Conservation (phyloP, 1,140 invertebrate species). For the Bombus pyrosoma region DNA sequence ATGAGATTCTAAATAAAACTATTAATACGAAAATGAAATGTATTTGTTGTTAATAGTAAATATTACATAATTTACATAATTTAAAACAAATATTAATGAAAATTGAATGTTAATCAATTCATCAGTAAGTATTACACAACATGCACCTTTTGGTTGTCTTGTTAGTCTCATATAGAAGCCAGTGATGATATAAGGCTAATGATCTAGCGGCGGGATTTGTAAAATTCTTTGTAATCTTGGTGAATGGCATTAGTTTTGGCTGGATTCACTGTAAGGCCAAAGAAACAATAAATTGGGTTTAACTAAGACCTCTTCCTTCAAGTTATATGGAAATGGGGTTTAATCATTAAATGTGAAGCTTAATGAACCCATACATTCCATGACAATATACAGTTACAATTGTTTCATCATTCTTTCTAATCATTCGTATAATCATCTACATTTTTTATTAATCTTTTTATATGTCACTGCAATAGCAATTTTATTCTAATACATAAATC, state of each 20-base stretch:
- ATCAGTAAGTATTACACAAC: slow-evolving; percentile 53
- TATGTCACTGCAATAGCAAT: neutral
- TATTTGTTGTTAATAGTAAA: slow-evolving; percentile 5
- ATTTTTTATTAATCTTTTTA: neutral
- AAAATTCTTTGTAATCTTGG: slow-evolving; percentile 83
- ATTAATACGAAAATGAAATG: neutral
- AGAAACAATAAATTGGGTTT: slow-evolving; percentile 78
- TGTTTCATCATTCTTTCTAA: slow-evolving; percentile 15
- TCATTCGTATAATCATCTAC: slow-evolving; percentile 20
- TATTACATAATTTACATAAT: neutral
- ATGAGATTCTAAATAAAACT: neutral
- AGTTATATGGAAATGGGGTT: slow-evolving; percentile 58
- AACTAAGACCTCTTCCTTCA: slow-evolving; percentile 55
- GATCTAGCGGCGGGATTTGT: slow-evolving; percentile 74
- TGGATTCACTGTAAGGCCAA: slow-evolving; percentile 82
- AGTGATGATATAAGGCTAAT: slow-evolving; percentile 80
- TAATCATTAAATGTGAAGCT: slow-evolving; percentile 44
- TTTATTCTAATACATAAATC: neutral
- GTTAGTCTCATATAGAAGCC: slow-evolving; percentile 72
- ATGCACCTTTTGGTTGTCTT: slow-evolving; percentile 60
- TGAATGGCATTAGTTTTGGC: slow-evolving; percentile 73
- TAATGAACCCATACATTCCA: slow-evolving; percentile 53
- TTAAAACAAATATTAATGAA: neutral
- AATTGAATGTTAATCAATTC: slow-evolving; percentile 52
- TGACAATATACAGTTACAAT: slow-evolving; percentile 28